phyloP scores from a whole-genome alignment of 2,888 invertebrate genomes.

The Scelioninae gen. 1 region DNA sequence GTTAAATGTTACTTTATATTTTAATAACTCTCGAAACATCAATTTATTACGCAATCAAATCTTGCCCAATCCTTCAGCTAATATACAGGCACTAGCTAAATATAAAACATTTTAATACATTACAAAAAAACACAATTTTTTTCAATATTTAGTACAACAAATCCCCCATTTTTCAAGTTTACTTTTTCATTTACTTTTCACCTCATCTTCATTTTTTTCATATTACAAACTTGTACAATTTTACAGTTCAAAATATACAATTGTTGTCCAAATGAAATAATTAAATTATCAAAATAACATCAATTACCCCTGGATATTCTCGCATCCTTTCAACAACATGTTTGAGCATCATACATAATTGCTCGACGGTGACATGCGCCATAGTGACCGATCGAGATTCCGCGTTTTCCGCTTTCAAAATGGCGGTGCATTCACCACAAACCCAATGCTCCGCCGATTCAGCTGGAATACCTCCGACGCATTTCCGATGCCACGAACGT shows the following conservation, averaged over 20 bases:
- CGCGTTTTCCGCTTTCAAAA: constrained; percentile 90
- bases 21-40: constrained; percentile 16
- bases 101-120: background rate
- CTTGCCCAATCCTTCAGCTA: constrained; percentile 6
- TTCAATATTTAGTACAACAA: background rate
- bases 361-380: constrained; percentile 89
- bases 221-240: background rate
- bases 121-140: background rate
- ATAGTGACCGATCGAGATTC: constrained; percentile 89
- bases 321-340: constrained; percentile 93
- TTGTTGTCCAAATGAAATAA: background rate
- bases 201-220: background rate
- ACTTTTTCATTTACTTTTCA: too few species aligned
- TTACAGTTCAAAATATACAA: background rate
- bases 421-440: constrained; percentile 93
- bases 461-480: constrained; percentile 85
- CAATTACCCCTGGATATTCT: constrained; percentile 90
- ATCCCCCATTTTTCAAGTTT: too few species aligned
- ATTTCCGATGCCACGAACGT: constrained; percentile 92
- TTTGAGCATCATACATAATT: constrained; percentile 91
- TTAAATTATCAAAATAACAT: background rate
- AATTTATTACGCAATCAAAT: constrained; percentile 4
- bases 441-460: constrained; percentile 81
- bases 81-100: background rate
- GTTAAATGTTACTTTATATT: background rate